These are phyloP conservation scores for Rhynchopsitta pachyrhyncha DNA, from an alignment of 2,113 vertebrate species.

Conservation along the genomic window DNA sequence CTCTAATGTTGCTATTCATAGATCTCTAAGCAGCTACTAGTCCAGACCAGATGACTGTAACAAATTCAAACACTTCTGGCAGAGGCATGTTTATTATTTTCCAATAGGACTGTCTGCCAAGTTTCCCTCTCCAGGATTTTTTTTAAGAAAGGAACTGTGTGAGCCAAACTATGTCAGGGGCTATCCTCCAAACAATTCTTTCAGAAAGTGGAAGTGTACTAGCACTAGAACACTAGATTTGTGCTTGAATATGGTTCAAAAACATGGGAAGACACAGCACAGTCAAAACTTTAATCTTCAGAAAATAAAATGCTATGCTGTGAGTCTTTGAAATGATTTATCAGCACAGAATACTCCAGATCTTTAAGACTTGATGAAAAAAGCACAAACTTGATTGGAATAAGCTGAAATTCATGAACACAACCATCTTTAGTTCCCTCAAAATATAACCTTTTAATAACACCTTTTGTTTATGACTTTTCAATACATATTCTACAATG, in stretches of 20 bases:
- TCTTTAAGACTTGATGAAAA: background rate
- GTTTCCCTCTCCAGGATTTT: background rate
- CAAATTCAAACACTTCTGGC: slow-evolving; percentile 57
- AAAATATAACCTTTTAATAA: background rate
- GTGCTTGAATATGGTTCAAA: background rate
- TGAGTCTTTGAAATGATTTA: background rate
- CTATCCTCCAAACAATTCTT: background rate
- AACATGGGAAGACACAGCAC: background rate
- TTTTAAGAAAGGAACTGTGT: background rate
- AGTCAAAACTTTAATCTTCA: background rate
- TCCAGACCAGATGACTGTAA: slow-evolving; percentile 52
- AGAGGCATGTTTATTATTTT: slow-evolving; percentile 55
- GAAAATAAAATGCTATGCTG: background rate
- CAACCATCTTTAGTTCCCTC: background rate
- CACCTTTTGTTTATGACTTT: background rate
- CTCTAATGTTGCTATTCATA: slow-evolving; percentile 47
- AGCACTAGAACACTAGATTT: background rate
- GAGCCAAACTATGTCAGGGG: slow-evolving; percentile 18
- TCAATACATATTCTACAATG: background rate
- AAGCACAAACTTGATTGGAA: background rate
- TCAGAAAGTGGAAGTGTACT: background rate
- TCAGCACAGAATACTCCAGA: background rate
- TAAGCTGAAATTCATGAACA: background rate
- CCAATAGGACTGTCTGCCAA: slow-evolving; percentile 44
- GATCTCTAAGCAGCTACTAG: slow-evolving; percentile 49